Evolutionary conservation across 2,113 vertebrate species (phyloP).

Genomic region (Leptosomus discolor): DNA sequence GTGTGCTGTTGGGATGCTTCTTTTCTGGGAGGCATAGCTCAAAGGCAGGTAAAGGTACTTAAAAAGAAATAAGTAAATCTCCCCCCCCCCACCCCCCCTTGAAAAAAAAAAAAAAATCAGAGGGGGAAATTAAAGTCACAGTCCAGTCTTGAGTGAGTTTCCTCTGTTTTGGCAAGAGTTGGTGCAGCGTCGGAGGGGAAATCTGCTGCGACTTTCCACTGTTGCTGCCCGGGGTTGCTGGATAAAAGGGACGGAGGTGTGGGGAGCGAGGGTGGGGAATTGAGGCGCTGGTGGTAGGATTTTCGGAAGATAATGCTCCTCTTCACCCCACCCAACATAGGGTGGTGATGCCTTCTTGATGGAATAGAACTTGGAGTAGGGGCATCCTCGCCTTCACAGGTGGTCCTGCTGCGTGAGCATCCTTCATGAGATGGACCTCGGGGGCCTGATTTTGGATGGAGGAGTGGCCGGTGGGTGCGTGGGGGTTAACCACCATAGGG

Average conservation of each 20-base stretch:
- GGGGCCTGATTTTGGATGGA: not conserved
- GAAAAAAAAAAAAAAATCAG: not conserved
- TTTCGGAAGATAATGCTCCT: not conserved
- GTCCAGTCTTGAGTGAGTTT: constrained; percentile 6
- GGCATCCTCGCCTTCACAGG: not conserved
- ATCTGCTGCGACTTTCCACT: constrained; percentile 48
- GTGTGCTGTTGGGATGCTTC: not conserved
- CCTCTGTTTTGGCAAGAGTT: constrained; percentile 31
- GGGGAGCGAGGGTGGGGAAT: no score
- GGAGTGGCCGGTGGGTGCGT: accelerated
- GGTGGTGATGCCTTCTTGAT: not conserved
- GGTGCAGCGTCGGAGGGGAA: not conserved
- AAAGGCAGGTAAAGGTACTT: not conserved
- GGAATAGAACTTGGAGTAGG: no score
- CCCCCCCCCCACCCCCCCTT: no score
- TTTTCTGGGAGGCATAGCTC: not conserved
- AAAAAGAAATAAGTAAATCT: not conserved
- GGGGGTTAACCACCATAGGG: not conserved
- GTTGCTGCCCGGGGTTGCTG: not conserved
- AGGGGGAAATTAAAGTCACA: constrained; percentile 55
- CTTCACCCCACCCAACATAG: not conserved
- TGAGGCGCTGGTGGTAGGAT: no score
- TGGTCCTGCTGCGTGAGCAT: not conserved
- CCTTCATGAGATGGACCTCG: not conserved
- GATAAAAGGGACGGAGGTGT: constrained; percentile 14